phyloP scores from a whole-genome alignment of 2,888 invertebrate genomes.

The Empis livida region DNA sequence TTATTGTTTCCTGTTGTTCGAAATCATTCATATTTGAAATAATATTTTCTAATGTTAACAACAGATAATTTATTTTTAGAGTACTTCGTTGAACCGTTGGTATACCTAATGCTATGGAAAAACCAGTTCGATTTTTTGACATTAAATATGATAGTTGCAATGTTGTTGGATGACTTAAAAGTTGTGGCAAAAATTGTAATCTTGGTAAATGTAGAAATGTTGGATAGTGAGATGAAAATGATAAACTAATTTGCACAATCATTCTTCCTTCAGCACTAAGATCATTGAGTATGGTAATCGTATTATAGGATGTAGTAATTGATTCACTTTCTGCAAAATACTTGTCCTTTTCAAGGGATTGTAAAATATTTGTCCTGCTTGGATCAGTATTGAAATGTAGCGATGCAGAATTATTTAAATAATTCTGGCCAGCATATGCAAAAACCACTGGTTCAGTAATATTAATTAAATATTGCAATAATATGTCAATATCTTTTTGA shows the following conservation, averaged over 20 bases:
- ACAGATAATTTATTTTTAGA: constrained; percentile 66
- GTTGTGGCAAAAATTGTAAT: constrained; percentile 68
- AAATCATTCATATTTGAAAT: constrained; percentile 54
- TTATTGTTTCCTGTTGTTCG: constrained; percentile 54
- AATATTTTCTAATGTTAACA: constrained; percentile 65
- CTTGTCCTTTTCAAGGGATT: too few relatives aligned
- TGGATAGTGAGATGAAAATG: constrained; percentile 33
- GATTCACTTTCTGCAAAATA: too few relatives aligned
- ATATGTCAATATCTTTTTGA: too few relatives aligned
- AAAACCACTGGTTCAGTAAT: too few relatives aligned
- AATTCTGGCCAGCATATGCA: too few relatives aligned
- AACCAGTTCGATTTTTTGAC: constrained; percentile 52
- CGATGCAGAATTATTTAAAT: too few relatives aligned
- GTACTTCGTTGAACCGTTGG: constrained; percentile 73
- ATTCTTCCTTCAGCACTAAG: constrained; percentile 23
- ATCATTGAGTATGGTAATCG: too few relatives aligned
- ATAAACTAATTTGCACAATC: constrained; percentile 26
- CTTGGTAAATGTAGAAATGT: constrained; percentile 50
- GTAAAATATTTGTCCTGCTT: too few relatives aligned
- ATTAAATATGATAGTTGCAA: constrained; percentile 60
- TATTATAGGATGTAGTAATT: too few relatives aligned
- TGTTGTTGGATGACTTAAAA: constrained; percentile 56
- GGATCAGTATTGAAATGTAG: too few relatives aligned
- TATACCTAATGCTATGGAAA: constrained; percentile 60
- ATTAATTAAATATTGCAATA: too few relatives aligned